Percentiles rank a stretch among this genome's conserved stretches.
Conservation (phyloP, 2,888 invertebrate species). For the Lordiphosa fenestrarum region DNA sequence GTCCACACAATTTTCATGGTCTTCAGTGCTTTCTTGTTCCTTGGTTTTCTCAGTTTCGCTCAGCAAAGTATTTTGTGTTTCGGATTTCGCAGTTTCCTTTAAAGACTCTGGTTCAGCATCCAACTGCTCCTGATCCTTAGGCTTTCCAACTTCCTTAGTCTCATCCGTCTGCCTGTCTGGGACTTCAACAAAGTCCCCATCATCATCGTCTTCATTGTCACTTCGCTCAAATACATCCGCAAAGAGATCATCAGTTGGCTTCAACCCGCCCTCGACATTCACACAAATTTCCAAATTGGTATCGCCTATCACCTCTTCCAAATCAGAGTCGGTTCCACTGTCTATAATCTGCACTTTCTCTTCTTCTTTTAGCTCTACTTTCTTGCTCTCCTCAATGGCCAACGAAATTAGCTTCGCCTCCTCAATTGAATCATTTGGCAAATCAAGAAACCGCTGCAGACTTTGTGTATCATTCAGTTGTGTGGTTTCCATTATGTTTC, state of each 20-base stretch:
- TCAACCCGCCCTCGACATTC: slow-evolving; percentile 80
- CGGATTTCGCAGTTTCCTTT: background rate
- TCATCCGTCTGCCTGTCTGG: background rate
- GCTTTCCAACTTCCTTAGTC: too few relatives aligned
- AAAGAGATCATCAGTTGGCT: slow-evolving; percentile 85
- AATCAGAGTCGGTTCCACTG: slow-evolving; percentile 70
- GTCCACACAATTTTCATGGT: too few relatives aligned
- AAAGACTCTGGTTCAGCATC: background rate
- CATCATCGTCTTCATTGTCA: slow-evolving; percentile 23
- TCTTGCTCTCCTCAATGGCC: slow-evolving; percentile 41
- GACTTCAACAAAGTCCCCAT: slow-evolving; percentile 6
- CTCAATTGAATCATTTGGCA: slow-evolving; percentile 36
- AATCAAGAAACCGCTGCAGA: slow-evolving; percentile 34
- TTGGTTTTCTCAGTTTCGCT: background rate
- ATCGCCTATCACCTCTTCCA: slow-evolving; percentile 57
- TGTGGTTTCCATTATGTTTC: slow-evolving; percentile 81
- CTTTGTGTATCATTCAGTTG: slow-evolving; percentile 59
- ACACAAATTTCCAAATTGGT: slow-evolving; percentile 79
- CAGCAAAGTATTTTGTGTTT: background rate
- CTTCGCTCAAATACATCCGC: slow-evolving; percentile 84
- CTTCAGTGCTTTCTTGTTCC: too few relatives aligned
- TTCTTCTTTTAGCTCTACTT: background rate
- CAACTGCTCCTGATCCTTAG: too few relatives aligned
- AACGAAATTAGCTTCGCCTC: slow-evolving; percentile 42
- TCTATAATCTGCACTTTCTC: slow-evolving; percentile 20